Percentiles rank a stretch among this genome's conserved stretches.
Conservation (phyloP, 2,888 invertebrate genomes). For the Periphyllus acericola region DNA sequence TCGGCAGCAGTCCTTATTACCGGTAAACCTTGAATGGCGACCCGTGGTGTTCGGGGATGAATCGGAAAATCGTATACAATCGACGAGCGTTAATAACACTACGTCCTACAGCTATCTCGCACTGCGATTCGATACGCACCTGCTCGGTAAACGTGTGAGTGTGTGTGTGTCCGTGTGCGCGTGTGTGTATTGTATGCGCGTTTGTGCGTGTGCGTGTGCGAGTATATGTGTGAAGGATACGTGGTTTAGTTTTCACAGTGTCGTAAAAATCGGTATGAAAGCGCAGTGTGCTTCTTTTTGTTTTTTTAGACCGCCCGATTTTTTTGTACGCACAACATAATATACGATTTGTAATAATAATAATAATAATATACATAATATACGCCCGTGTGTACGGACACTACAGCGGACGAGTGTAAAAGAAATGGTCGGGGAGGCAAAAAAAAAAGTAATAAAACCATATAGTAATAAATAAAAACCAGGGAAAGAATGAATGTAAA, state of each 20-base stretch:
- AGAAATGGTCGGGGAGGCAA: constrained; percentile 5
- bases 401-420: constrained; percentile 17
- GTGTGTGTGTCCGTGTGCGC: too few species aligned
- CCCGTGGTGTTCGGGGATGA: neutral
- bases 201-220: too few species aligned
- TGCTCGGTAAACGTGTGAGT: neutral
- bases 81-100: too few species aligned
- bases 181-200: too few species aligned
- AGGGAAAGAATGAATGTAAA: constrained; percentile 31
- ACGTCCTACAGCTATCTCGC: neutral
- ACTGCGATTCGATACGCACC: neutral
- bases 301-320: neutral
- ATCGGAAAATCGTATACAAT: neutral
- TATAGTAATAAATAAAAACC: constrained; percentile 55
- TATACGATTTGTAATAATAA: neutral
- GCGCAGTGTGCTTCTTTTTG: neutral
- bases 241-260: neutral
- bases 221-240: too few species aligned
- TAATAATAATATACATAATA: neutral
- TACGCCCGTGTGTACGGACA: too few species aligned
- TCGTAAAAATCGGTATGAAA: neutral
- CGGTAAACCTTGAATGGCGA: too few species aligned
- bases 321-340: neutral
- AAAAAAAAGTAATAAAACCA: constrained; percentile 52
- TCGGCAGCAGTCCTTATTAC: too few species aligned